Conservation (phyloP, 2,797 vertebrate species). For the Centroberyx gerrardi region DNA sequence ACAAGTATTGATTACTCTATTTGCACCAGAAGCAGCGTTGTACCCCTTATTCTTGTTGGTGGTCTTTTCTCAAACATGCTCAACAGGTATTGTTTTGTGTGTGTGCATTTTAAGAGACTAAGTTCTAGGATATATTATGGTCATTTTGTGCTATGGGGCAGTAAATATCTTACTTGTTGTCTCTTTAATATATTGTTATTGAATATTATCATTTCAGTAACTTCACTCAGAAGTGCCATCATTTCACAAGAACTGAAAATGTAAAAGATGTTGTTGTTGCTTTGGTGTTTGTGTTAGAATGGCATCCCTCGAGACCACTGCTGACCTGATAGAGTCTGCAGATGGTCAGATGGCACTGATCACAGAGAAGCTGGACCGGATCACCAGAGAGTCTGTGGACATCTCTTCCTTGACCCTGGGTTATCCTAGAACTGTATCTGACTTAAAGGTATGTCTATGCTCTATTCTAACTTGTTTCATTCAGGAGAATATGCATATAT, state of each 20-base stretch:
- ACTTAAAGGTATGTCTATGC: constrained; percentile 73
- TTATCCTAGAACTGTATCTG: constrained; percentile 53
- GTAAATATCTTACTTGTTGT: too few species aligned
- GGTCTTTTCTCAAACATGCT: too few species aligned
- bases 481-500: not conserved
- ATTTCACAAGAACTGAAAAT: too few species aligned
- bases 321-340: constrained; percentile 79
- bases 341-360: constrained; percentile 77
- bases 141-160: too few species aligned
- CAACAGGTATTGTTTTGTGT: too few species aligned
- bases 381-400: constrained; percentile 71
- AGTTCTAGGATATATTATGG: too few species aligned
- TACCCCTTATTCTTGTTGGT: too few species aligned
- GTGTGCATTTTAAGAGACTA: too few species aligned
- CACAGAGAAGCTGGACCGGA: constrained; percentile 74
- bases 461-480: not conserved
- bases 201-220: too few species aligned
- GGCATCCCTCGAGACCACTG: constrained; percentile 79
- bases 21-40: too few species aligned
- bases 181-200: too few species aligned
- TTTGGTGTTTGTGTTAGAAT: constrained; percentile 73
- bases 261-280: not conserved
- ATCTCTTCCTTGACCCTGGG: constrained; percentile 71
- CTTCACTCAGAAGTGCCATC: too few species aligned
- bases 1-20: not conserved